Conservation (phyloP, 2,797 vertebrate genomes). For the Gadopsis marmoratus region DNA sequence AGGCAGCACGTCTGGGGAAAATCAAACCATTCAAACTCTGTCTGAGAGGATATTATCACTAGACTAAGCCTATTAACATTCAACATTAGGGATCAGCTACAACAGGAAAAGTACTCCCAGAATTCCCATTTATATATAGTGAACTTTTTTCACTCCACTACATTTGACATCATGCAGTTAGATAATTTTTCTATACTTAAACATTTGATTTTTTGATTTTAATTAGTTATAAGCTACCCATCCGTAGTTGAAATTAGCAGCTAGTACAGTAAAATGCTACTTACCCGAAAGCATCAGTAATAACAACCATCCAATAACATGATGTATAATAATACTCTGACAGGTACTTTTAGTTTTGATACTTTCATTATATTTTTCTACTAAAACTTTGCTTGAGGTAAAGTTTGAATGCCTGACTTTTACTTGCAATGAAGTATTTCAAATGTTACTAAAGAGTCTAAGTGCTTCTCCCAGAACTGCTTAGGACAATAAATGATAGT, state of each 20-base stretch:
- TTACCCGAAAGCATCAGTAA: not conserved
- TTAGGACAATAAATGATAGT: not conserved
- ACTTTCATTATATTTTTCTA: not conserved
- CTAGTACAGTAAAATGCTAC: not conserved
- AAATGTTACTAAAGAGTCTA: too few species aligned
- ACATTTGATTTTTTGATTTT: too few species aligned
- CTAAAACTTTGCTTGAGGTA: not conserved
- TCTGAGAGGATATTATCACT: not conserved
- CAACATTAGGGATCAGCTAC: constrained; percentile 5
- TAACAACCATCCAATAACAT: not conserved
- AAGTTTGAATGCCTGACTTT: not conserved
- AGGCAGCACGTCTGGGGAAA: constrained; percentile 50
- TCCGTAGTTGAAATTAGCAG: not conserved
- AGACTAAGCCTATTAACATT: not conserved
- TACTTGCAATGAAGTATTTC: not conserved
- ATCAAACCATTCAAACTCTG: not conserved
- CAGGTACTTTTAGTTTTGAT: not conserved
- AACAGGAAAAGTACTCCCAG: constrained; percentile 6
- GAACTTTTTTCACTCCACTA: too few species aligned
- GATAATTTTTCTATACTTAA: too few species aligned
- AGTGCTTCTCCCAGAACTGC: not conserved
- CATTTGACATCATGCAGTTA: too few species aligned
- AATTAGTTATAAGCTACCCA: not conserved
- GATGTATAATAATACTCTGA: not conserved
- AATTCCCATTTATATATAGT: not conserved